Conservation (phyloP, 2,113 vertebrate species). For the Aphelocoma coerulescens region DNA sequence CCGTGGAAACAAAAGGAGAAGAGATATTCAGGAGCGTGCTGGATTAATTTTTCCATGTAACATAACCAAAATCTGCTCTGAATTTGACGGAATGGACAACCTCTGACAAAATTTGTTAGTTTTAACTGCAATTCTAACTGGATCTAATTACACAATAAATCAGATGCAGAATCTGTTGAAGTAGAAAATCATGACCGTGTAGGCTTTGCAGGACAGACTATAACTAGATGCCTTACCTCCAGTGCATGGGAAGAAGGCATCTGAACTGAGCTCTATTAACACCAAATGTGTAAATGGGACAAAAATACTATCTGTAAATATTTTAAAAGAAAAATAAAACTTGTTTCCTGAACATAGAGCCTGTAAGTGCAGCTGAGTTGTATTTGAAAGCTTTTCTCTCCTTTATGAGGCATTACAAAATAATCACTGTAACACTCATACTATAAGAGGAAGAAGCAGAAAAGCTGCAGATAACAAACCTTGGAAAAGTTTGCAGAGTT, state of each 20-base stretch:
- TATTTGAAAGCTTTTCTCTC: background rate
- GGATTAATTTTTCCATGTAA: background rate
- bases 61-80: background rate
- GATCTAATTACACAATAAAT: background rate
- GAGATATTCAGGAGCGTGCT: background rate
- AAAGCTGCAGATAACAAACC: background rate
- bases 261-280: background rate
- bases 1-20: background rate
- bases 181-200: rapidly evolving
- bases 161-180: background rate
- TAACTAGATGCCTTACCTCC: background rate
- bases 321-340: background rate
- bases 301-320: background rate
- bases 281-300: background rate
- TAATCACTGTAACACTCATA: background rate
- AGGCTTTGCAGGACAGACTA: background rate
- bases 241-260: background rate
- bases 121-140: background rate
- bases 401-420: background rate
- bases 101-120: background rate
- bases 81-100: background rate
- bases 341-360: background rate
- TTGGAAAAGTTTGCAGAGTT: background rate
- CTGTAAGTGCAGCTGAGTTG: background rate
- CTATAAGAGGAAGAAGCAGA: background rate